These are phyloP conservation scores for Arctocebus calabarensis DNA, from an alignment of 2,797 vertebrate genomes.

Conservation along the genomic window DNA sequence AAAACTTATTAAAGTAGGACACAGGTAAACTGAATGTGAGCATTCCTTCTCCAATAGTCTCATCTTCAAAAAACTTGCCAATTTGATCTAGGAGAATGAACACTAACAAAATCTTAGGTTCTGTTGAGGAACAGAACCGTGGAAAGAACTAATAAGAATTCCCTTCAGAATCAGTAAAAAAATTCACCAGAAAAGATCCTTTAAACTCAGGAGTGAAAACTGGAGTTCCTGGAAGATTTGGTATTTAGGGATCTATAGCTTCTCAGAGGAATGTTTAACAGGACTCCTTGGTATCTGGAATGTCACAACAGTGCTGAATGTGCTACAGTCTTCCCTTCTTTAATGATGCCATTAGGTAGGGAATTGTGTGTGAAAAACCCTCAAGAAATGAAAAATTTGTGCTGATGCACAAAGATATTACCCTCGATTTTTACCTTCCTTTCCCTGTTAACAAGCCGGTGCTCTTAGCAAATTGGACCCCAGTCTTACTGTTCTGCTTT, in stretches of 20 bases:
- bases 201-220: not conserved
- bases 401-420: not conserved
- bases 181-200: not conserved
- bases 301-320: not conserved
- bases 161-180: not conserved
- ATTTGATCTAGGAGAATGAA: not conserved
- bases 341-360: not conserved
- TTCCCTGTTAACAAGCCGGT: not conserved
- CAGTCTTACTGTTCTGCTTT: not conserved
- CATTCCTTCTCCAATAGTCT: not conserved
- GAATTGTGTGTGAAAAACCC: not conserved
- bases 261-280: not conserved
- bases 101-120: not conserved
- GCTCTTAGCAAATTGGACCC: not conserved
- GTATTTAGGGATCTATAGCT: not conserved
- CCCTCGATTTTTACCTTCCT: no score
- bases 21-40: not conserved
- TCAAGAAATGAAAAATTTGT: not conserved
- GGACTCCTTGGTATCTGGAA: not conserved
- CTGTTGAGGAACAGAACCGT: not conserved
- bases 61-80: not conserved
- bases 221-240: not conserved
- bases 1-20: not conserved
- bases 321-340: not conserved
- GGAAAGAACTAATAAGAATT: not conserved